phyloP scores from a whole-genome alignment of 2,888 invertebrate genomes.

The Hirudinaria manillensis region DNA sequence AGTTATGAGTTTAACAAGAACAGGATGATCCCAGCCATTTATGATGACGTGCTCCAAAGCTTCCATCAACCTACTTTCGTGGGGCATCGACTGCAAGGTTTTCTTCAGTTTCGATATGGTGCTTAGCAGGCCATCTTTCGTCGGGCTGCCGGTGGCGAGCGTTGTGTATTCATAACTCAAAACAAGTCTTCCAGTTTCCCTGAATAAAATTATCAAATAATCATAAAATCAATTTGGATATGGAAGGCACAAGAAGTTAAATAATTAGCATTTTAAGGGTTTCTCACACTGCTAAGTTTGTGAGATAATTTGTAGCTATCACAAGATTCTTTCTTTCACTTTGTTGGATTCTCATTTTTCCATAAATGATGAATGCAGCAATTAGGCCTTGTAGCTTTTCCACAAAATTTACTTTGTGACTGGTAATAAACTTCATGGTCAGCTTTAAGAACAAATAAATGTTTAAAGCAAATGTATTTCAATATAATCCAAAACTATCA shows the following conservation, averaged over 20 bases:
- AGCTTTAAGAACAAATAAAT: slow-evolving; percentile 7
- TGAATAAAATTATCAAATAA: background rate
- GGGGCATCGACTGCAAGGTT: slow-evolving; percentile 12
- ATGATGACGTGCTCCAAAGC: slow-evolving; percentile 21
- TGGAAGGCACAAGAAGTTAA: background rate
- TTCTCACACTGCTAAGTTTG: slow-evolving; percentile 26
- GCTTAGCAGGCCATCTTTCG: slow-evolving; percentile 22
- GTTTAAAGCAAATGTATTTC: background rate
- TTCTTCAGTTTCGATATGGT: slow-evolving; percentile 6
- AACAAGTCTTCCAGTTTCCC: slow-evolving; percentile 27
- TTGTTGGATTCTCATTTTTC: slow-evolving; percentile 28
- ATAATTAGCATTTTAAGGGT: background rate
- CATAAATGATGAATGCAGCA: slow-evolving; percentile 28
- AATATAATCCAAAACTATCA: background rate
- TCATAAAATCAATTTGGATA: background rate
- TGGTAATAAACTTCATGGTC: slow-evolving; percentile 27
- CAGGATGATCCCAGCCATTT: slow-evolving; percentile 18
- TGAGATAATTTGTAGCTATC: slow-evolving; percentile 29
- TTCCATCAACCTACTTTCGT: slow-evolving; percentile 16
- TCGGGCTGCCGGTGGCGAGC: slow-evolving; percentile 14
- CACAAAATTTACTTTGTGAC: slow-evolving; percentile 24
- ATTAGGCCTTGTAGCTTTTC: slow-evolving; percentile 28
- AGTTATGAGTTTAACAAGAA: slow-evolving; percentile 27
- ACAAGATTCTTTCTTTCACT: slow-evolving; percentile 26
- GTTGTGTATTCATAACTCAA: slow-evolving; percentile 28